phyloP scores from a whole-genome alignment of 2,113 vertebrate genomes.

The Hydrochoerus hydrochaeris region DNA sequence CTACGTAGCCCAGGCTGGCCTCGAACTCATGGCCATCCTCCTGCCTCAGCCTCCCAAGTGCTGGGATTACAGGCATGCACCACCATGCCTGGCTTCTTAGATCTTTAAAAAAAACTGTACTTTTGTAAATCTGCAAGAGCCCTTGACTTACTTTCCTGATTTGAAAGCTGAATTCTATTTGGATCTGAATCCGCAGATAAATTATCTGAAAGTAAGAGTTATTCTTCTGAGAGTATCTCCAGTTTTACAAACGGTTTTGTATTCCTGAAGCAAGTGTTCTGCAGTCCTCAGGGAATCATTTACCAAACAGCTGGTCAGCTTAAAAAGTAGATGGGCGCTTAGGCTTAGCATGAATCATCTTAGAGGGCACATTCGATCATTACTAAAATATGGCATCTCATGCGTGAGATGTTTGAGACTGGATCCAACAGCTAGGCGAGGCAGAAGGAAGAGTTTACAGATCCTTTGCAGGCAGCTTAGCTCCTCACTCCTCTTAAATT shows the following conservation, averaged over 20 bases:
- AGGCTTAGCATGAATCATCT: neutral
- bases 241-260: neutral
- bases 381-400: neutral
- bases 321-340: neutral
- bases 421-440: neutral
- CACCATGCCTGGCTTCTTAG: too few species aligned
- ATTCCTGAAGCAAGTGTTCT: neutral
- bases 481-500: neutral
- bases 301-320: neutral
- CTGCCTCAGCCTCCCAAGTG: too few species aligned
- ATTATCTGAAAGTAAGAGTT: neutral
- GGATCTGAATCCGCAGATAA: neutral
- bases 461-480: neutral
- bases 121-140: neutral
- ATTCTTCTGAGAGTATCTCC: neutral
- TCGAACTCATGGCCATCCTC: too few species aligned
- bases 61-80: too few species aligned
- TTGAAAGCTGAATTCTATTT: neutral
- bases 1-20: too few species aligned
- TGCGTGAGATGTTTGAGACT: slow-evolving; percentile 38
- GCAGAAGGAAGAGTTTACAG: slow-evolving; percentile 13
- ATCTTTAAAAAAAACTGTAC: neutral
- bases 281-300: neutral
- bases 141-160: neutral
- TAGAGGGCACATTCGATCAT: neutral